These are phyloP conservation scores for Drosophila watanabei DNA, from an alignment of 1,140 invertebrate genomes.

Conservation along the genomic window DNA sequence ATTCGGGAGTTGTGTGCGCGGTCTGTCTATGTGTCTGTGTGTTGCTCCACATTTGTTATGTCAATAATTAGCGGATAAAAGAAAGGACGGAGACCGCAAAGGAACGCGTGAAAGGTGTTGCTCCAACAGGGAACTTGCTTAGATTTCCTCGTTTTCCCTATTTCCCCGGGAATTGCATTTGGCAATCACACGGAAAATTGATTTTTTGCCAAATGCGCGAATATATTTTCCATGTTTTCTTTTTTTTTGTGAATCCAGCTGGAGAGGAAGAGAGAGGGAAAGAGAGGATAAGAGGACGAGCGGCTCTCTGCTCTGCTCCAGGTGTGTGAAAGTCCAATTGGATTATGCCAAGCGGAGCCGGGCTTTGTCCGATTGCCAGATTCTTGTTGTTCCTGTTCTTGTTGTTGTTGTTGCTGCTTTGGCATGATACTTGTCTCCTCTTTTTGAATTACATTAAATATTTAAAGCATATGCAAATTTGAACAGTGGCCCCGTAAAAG, in stretches of 20 bases:
- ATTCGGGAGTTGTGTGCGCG: constrained; percentile 12
- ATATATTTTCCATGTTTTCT: constrained; percentile 41
- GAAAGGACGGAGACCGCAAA: constrained; percentile 20
- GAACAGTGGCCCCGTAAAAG: constrained; percentile 76
- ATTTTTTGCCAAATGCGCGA: constrained; percentile 80
- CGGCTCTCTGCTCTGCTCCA: constrained; percentile 12
- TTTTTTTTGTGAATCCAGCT: constrained; percentile 19
- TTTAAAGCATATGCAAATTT: constrained; percentile 84
- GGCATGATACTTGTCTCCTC: constrained; percentile 61
- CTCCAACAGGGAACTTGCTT: constrained; percentile 9
- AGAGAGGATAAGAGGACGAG: not conserved
- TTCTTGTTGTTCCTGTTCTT: constrained; percentile 47
- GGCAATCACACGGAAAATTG: constrained; percentile 78
- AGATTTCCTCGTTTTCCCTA: constrained; percentile 20
- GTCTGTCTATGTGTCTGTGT: constrained; percentile 7
- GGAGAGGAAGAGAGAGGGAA: not conserved
- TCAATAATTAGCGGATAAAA: constrained; percentile 78
- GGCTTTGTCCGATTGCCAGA: constrained; percentile 67
- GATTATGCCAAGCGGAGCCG: constrained; percentile 45
- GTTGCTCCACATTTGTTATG: constrained; percentile 71
- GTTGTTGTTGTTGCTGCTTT: constrained; percentile 14
- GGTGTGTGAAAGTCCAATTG: constrained; percentile 54
- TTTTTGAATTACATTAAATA: constrained; percentile 84
- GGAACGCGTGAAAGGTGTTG: constrained; percentile 59
- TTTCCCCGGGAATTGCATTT: constrained; percentile 61